Conservation (phyloP, 1,140 invertebrate species). For the Hyphantria cunea region DNA sequence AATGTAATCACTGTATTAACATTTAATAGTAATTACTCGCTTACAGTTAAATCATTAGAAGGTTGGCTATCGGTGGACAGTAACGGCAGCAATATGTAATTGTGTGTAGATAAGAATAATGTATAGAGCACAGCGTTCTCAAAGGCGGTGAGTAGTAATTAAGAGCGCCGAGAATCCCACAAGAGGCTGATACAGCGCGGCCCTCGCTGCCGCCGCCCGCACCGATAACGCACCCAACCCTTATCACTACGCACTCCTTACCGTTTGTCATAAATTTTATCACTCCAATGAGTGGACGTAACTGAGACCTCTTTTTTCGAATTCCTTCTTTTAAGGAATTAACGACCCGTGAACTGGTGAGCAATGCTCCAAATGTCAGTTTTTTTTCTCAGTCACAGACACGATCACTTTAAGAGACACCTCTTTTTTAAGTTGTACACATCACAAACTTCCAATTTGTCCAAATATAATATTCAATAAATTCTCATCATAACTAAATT, state of each 20-base stretch:
- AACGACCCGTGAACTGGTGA: conserved; percentile 74
- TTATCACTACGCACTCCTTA: conserved; percentile 75
- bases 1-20: too few species aligned
- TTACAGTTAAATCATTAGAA: conserved; percentile 16
- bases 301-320: conserved; percentile 63
- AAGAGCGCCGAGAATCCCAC: conserved; percentile 40
- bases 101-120: conserved; percentile 23
- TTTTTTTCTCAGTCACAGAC: conserved; percentile 69
- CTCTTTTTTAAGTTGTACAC: conserved; percentile 40
- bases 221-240: conserved; percentile 68
- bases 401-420: conserved; percentile 60
- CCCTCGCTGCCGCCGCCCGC: conserved; percentile 41
- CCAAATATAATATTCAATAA: too few species aligned
- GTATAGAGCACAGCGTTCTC: conserved; percentile 14
- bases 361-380: conserved; percentile 52
- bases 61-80: conserved; percentile 17
- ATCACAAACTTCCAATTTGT: conserved; percentile 12
- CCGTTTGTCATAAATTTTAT: conserved; percentile 80
- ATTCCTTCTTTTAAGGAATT: conserved; percentile 60
- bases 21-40: too few species aligned
- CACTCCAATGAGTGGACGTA: conserved; percentile 71
- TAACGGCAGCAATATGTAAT: conserved; percentile 28
- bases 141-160: conserved; percentile 40
- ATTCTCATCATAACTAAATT: too few species aligned
- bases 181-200: conserved; percentile 46